Base-by-base conservation (phyloP, 2,113 vertebrate genomes). In the Furnarius figulus region DNA sequence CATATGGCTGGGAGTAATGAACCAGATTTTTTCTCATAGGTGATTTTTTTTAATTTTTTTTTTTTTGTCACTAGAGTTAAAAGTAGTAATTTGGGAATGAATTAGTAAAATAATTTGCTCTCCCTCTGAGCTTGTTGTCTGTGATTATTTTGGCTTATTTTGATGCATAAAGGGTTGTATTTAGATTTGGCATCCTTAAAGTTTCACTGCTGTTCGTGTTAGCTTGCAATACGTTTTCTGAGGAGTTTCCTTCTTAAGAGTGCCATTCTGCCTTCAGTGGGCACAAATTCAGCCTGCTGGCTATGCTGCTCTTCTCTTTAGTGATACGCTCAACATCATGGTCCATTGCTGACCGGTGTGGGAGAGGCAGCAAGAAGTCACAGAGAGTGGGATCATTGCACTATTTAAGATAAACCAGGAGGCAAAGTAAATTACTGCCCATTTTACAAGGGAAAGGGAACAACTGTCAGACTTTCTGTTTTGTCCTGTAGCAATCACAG, bases 41-140 rank as follows among this genome's bases (percentile, higher is more conserved):
- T n/a, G 42, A 65, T 58, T 92, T 87, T 92, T n/a, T n/a, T n/a
- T n/a, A n/a, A n/a, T n/a, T n/a, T n/a, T n/a, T n/a, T n/a, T 81
- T 93, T 83, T 89, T 92, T 95, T 81, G n/a, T 91, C 92, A 80
- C 82, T 86, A 74, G 81, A 95, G 53, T 84, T 85, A 92, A 83
- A 95, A 96, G 39, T 66, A 87, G 27, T 85, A 76, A 82, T 76
- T 76, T 56, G 83, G 50, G 91, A 93, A 93, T 76, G 39, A 90
- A 84, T 46, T 67, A 42, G 31, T 80, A 74, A 94, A 97, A 86
- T 95, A 31, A 80, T 92, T 95, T 97, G 20, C 25, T 89, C 49
- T 91, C 47, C 49, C 79, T 86, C 37, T 87, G 79, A 87, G 61
- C 73, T 91, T 87, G 21, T 44, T 96, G 52, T 10, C 74, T 82